Conservation (phyloP, 2,888 invertebrate genomes). For the Chloroclystis v-ata region DNA sequence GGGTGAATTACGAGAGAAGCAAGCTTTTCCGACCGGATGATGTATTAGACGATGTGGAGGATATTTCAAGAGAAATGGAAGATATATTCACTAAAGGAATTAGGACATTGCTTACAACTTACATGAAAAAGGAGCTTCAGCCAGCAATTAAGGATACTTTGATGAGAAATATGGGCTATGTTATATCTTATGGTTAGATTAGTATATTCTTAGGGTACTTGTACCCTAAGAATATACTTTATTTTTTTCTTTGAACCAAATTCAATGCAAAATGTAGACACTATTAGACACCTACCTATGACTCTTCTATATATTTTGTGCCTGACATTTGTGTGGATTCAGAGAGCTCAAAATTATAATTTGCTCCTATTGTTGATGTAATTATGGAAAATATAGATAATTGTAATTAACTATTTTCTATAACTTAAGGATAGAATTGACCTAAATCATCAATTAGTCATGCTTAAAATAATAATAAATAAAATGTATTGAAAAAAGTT, state of each 20-base stretch:
- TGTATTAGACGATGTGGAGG: slow-evolving; percentile 79
- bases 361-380: too few relatives aligned
- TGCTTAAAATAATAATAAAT: slow-evolving; percentile 4
- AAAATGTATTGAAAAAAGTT: slow-evolving; percentile 13
- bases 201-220: too few relatives aligned
- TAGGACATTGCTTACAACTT: slow-evolving; percentile 86
- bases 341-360: too few relatives aligned
- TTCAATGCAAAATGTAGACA: too few relatives aligned
- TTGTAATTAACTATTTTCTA: background rate
- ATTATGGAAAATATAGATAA: background rate
- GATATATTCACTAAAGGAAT: slow-evolving; percentile 91
- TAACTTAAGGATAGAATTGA: background rate
- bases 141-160: slow-evolving; percentile 91
- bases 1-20: slow-evolving; percentile 67
- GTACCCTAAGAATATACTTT: too few relatives aligned
- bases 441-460: slow-evolving; percentile 10
- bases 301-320: too few relatives aligned
- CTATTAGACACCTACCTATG: too few relatives aligned
- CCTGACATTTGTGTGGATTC: too few relatives aligned
- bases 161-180: slow-evolving; percentile 92
- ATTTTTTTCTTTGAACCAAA: too few relatives aligned
- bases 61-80: slow-evolving; percentile 88
- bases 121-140: slow-evolving; percentile 90
- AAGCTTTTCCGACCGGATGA: slow-evolving; percentile 73
- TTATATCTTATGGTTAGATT: slow-evolving; percentile 87